These are phyloP conservation scores for Fratercula arctica DNA, from an alignment of 2,797 vertebrate genomes.

Conservation along the genomic window DNA sequence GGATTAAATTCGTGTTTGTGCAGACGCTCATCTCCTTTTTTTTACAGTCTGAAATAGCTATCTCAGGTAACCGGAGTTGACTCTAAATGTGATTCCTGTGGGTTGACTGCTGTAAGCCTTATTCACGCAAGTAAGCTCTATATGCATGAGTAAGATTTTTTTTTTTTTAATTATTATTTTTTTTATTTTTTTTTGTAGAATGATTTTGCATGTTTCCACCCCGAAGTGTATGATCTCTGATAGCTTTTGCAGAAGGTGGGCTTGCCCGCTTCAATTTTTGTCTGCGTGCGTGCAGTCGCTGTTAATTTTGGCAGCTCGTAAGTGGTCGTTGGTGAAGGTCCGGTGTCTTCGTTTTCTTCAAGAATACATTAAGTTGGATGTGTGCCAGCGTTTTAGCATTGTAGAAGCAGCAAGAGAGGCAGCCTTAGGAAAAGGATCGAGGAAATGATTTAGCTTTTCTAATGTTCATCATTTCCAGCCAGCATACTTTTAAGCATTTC, in stretches of 20 bases:
- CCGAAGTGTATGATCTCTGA: not conserved
- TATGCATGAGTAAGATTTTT: not conserved
- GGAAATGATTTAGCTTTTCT: not conserved
- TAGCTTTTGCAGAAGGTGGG: not conserved
- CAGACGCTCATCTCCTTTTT: not conserved
- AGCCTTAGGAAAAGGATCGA: not conserved
- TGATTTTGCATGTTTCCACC: not conserved
- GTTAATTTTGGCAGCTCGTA: not conserved
- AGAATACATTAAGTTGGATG: not conserved
- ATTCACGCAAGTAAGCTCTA: not conserved
- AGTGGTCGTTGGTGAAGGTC: not conserved
- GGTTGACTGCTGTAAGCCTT: not conserved
- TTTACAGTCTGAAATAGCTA: not conserved
- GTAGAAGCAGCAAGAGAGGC: not conserved
- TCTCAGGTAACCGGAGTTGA: conserved; percentile 12
- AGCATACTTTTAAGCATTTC: not conserved
- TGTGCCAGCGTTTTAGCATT: not conserved
- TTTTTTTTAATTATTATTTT: no score
- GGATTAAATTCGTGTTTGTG: not conserved
- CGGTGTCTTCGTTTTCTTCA: not conserved
- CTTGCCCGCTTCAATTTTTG: not conserved
- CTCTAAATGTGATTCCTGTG: not conserved
- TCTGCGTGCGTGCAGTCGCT: not conserved
- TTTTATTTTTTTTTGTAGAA: not conserved
- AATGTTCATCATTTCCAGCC: not conserved